These are phyloP conservation scores for Zygogramma bicolorata DNA, from an alignment of 2,888 invertebrate genomes.

Conservation along the genomic window DNA sequence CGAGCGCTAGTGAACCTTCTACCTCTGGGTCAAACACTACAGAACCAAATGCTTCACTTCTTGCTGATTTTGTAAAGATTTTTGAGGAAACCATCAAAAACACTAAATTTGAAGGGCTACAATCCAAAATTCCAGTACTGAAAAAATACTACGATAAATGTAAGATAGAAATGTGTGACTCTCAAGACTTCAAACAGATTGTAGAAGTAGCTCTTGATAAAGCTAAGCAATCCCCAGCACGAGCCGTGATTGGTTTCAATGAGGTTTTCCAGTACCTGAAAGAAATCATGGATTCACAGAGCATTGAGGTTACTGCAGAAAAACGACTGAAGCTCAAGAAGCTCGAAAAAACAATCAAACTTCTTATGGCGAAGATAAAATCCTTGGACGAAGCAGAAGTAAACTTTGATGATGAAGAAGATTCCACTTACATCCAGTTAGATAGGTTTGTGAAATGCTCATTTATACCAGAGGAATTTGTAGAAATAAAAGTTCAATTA, in stretches of 20 bases:
- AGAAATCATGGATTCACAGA: conserved; percentile 35
- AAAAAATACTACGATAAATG: conserved; percentile 46
- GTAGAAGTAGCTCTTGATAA: conserved; percentile 38
- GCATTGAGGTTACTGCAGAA: conserved; percentile 46
- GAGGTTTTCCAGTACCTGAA: conserved; percentile 51
- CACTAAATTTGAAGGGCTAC: conserved; percentile 18
- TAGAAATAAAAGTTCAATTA: too few species aligned
- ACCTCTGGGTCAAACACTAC: background rate
- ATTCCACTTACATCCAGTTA: conserved; percentile 79
- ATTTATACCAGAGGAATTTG: background rate
- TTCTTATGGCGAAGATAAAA: conserved; percentile 76
- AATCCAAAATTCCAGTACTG: conserved; percentile 43
- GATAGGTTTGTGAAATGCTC: conserved; percentile 68
- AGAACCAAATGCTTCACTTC: conserved; percentile 9
- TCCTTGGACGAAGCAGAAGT: conserved; percentile 78
- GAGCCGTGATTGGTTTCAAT: conserved; percentile 51
- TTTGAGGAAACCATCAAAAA: conserved; percentile 33
- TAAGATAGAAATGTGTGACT: conserved; percentile 37
- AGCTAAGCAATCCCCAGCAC: conserved; percentile 40
- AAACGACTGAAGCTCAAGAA: conserved; percentile 49
- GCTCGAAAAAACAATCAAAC: conserved; percentile 71
- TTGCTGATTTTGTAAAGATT: conserved; percentile 41
- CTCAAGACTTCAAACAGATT: conserved; percentile 39
- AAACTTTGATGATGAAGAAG: conserved; percentile 77
- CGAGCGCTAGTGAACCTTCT: conserved; percentile 13